Percentiles rank a stretch among this genome's conserved stretches.
phyloP scores from a whole-genome alignment of 2,113 vertebrate genomes.

The Stegastes partitus region DNA sequence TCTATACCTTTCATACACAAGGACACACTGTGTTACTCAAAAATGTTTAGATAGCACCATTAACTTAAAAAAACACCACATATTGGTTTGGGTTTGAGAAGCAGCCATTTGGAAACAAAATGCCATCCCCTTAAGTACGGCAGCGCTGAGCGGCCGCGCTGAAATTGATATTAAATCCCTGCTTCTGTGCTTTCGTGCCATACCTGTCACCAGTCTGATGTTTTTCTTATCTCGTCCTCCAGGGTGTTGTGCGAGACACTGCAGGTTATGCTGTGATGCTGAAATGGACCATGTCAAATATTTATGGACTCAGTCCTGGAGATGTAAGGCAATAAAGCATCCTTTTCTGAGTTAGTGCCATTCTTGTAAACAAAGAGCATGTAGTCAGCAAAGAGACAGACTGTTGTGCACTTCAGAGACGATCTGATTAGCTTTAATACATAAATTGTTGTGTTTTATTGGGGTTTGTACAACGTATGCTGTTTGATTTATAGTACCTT shows the following conservation, averaged over 20 bases:
- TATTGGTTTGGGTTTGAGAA: not conserved
- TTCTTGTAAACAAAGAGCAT: constrained; percentile 22
- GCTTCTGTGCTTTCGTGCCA: not conserved
- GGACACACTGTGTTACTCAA: not conserved
- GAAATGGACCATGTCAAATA: constrained; percentile 96
- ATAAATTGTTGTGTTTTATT: too few relatives aligned
- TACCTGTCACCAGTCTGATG: constrained; percentile 43
- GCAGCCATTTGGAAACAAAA: constrained; percentile 15
- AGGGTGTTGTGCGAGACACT: constrained; percentile 94
- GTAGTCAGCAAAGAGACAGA: not conserved
- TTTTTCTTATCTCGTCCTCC: constrained; percentile 54
- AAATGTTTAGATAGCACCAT: constrained; percentile 12
- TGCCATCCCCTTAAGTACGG: not conserved
- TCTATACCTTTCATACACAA: not conserved
- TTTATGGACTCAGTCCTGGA: constrained; percentile 93
- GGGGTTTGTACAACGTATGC: not conserved
- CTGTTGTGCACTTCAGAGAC: constrained; percentile 4
- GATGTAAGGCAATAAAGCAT: constrained; percentile 87
- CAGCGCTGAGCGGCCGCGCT: not conserved
- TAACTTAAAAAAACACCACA: not conserved
- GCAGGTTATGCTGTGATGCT: constrained; percentile 97
- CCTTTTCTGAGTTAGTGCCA: constrained; percentile 21
- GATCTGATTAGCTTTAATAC: constrained; percentile 4
- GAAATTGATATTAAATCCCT: constrained; percentile 32
- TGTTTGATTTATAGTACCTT: constrained; percentile 4